Evolutionary conservation across 2,888 invertebrate species (phyloP).

Genomic region (Muschampia plurimacula): DNA sequence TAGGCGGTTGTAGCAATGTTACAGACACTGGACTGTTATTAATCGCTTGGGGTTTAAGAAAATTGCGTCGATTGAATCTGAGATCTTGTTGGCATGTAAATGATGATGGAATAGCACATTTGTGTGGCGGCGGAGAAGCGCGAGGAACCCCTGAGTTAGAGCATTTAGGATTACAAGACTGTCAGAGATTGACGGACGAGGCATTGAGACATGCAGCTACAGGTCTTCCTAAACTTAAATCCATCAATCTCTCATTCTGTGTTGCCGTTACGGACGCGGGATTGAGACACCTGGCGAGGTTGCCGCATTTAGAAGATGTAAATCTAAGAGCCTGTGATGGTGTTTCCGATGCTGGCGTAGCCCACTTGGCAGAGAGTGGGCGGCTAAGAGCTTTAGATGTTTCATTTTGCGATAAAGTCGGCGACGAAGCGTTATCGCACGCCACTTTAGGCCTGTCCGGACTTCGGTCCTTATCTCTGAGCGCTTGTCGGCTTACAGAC

Average conservation of each 20-base stretch:
- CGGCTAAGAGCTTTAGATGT: slow-evolving; percentile 94
- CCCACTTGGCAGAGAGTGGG: slow-evolving; percentile 95
- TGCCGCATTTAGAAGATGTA: slow-evolving; percentile 93
- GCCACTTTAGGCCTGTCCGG: slow-evolving; percentile 96
- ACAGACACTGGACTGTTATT: slow-evolving; percentile 95
- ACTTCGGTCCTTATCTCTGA: slow-evolving; percentile 92
- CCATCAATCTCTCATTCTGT: slow-evolving; percentile 97
- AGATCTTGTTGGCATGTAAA: slow-evolving; percentile 97
- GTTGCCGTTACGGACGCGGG: slow-evolving; percentile 97
- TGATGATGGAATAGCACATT: slow-evolving; percentile 95
- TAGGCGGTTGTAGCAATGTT: slow-evolving; percentile 96
- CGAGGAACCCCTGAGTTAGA: slow-evolving; percentile 94
- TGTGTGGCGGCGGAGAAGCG: slow-evolving; percentile 91
- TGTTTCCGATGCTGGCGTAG: slow-evolving; percentile 96
- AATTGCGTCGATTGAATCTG: slow-evolving; percentile 93
- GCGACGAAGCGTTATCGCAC: slow-evolving; percentile 95
- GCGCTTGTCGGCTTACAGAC: slow-evolving; percentile 97
- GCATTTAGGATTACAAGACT: slow-evolving; percentile 96
- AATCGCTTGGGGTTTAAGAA: slow-evolving; percentile 95
- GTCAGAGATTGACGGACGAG: slow-evolving; percentile 97
- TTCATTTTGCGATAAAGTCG: slow-evolving; percentile 98
- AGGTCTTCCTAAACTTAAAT: slow-evolving; percentile 92
- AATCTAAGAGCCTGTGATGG: slow-evolving; percentile 97
- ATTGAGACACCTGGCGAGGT: slow-evolving; percentile 93
- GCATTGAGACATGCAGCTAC: slow-evolving; percentile 93